A percentile compares a stretch with the other conserved stretches of the same genome.
phyloP scores from a whole-genome alignment of 2,888 invertebrate species.

The Dicyrtoma fusca region DNA sequence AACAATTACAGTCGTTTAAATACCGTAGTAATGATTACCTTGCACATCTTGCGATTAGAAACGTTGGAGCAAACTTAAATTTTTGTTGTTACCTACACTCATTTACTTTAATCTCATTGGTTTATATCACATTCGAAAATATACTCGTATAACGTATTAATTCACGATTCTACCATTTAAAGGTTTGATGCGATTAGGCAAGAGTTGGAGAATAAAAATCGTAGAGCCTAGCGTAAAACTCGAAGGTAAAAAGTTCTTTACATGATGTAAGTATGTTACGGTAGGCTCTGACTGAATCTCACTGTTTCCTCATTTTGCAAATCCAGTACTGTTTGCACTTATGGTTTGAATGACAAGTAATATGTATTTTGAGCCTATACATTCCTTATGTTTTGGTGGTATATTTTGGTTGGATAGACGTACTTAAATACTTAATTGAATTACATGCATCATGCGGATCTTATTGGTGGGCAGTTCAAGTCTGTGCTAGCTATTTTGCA shows the following conservation, averaged over 20 bases:
- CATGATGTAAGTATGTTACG: too few relatives aligned
- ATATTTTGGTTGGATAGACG: not conserved
- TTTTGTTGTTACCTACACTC: too few relatives aligned
- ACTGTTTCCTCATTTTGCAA: not conserved
- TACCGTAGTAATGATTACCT: too few relatives aligned
- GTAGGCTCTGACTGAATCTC: too few relatives aligned
- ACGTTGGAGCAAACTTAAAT: too few relatives aligned
- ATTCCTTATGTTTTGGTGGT: not conserved
- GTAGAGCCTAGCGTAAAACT: constrained; percentile 11
- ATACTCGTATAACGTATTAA: constrained; percentile 23
- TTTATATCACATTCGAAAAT: not conserved
- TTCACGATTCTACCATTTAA: constrained; percentile 29
- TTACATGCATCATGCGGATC: not conserved
- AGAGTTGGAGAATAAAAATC: constrained; percentile 53
- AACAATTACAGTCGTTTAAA: too few relatives aligned
- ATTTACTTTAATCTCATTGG: constrained; percentile 2
- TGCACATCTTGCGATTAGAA: too few relatives aligned
- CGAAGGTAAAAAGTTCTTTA: constrained; percentile 28
- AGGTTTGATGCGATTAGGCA: constrained; percentile 56
- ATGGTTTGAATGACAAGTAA: not conserved
- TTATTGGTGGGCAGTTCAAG: not conserved
- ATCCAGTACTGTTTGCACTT: not conserved
- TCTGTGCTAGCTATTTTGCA: too few relatives aligned
- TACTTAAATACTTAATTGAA: not conserved
- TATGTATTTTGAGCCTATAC: not conserved